Evolutionary conservation across 2,113 vertebrate species (phyloP).

Genomic region (Thymallus thymallus): DNA sequence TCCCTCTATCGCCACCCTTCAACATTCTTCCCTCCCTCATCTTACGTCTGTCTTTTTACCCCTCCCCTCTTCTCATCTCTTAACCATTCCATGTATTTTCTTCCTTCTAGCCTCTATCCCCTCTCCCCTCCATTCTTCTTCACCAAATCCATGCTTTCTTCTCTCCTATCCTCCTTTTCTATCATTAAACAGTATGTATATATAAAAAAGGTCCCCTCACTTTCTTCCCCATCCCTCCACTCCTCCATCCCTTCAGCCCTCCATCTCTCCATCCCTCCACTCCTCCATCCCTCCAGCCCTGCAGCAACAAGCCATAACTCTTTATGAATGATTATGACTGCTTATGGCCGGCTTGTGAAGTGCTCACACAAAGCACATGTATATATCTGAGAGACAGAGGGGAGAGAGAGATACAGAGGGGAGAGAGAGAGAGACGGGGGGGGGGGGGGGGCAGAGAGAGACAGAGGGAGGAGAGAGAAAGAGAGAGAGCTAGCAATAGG

Average conservation of each 20-base stretch:
- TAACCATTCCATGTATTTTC: neutral
- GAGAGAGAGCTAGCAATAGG: neutral
- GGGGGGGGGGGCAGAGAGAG: no score
- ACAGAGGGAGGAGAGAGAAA: neutral
- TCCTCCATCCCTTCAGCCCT: slow-evolving; percentile 7
- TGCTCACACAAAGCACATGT: slow-evolving; percentile 49
- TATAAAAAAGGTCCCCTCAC: neutral
- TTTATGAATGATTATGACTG: slow-evolving; percentile 57
- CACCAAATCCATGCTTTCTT: neutral
- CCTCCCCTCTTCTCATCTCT: no score
- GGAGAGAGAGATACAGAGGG: neutral
- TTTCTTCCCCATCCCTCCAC: neutral
- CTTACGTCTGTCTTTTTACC: no score
- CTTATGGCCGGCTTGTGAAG: slow-evolving; percentile 47
- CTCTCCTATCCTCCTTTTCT: neutral
- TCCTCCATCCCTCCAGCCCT: slow-evolving; percentile 14
- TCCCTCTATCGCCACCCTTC: neutral
- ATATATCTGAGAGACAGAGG: slow-evolving; percentile 12
- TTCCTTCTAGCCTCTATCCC: neutral
- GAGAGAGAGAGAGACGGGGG: neutral
- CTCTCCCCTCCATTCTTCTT: no score
- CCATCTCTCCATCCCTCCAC: neutral
- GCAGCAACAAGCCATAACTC: slow-evolving; percentile 45
- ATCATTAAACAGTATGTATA: no score
- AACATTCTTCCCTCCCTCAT: no score